Base-by-base conservation (phyloP, 2,113 vertebrate species). In the Oreochromis aureus region DNA sequence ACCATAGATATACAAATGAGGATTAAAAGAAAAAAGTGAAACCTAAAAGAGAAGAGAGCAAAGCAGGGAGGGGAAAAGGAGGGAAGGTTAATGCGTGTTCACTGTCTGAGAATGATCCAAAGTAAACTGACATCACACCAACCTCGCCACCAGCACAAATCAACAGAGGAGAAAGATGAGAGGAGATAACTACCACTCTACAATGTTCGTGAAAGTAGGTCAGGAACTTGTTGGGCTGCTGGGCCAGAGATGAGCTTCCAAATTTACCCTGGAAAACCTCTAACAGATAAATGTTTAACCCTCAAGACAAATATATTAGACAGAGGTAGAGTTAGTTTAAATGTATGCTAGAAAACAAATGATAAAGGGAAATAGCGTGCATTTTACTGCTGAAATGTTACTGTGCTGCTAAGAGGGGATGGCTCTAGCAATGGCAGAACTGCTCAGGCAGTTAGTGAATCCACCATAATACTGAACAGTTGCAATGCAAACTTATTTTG, bases 61-160 rank as follows among this genome's bases (percentile, higher is more conserved):
- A 32, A 22, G 30, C 10, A 81, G 54, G 24, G 55, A 44, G 36
- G 15, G 80, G 51, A 22, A 58, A 61, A 56, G 55, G 36, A 73
- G 32, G 19, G 39, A 63, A 73, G 46, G 83, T 66, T 87, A 80
- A 88, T 86, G 71, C 55, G 48, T 90, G 86, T 89, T 92, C 63
- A 19, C 87, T 82, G 81, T 90, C 48, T 85, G 87, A 90, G 88
- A 87, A 82, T 58, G 83, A 94, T 91, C 92, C 89, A 85, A 94
- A 89, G 86, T 87, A 90, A 93, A 88, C 83, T 90, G 92, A 91
- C 92, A 92, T 93, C 86, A 87, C 71, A 91, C 79, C 87, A 89
- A 73, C 84, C 86, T 78, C 82, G 66, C 87, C 89, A 89, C 81
- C 87, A 87, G 90, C 85, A 80, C 78, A 89, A 89, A 91, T 87